These are phyloP conservation scores for Xenopus borealis DNA, from an alignment of 2,113 vertebrate genomes.

Conservation along the genomic window DNA sequence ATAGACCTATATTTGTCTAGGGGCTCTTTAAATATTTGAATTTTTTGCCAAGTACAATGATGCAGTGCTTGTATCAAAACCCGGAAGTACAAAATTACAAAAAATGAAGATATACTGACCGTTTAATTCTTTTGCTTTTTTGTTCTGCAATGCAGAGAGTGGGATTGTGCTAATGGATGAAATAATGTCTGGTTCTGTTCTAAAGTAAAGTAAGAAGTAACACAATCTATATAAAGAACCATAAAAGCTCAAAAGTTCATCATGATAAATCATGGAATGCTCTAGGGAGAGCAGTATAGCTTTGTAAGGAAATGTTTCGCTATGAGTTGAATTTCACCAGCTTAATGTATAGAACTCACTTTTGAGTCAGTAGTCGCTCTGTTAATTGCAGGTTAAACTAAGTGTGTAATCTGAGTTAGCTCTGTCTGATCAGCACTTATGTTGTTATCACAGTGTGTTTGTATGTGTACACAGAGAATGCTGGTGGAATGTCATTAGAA, in stretches of 20 bases:
- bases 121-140: too few species aligned
- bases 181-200: background rate
- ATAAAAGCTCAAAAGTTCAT: conserved; percentile 9
- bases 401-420: conserved; percentile 7
- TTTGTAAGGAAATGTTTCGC: conserved; percentile 1
- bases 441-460: conserved; percentile 30
- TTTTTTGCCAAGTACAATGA: too few species aligned
- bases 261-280: conserved; percentile 9
- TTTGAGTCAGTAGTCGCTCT: background rate
- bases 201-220: background rate
- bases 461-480: conserved; percentile 7
- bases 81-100: too few species aligned
- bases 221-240: background rate
- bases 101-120: too few species aligned
- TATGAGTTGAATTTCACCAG: background rate
- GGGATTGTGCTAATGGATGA: background rate
- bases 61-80: too few species aligned
- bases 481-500: conserved; percentile 22
- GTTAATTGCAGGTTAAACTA: conserved; percentile 30
- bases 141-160: too few species aligned
- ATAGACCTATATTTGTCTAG: too few species aligned
- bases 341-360: conserved; percentile 10
- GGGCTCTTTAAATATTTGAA: too few species aligned
- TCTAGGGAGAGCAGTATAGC: background rate
- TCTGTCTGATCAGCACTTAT: background rate